Evolutionary conservation across 2,888 invertebrate species (phyloP), one percentile per base, ranked within the genome.

Genomic region (Chaitophorus viminalis): DNA sequence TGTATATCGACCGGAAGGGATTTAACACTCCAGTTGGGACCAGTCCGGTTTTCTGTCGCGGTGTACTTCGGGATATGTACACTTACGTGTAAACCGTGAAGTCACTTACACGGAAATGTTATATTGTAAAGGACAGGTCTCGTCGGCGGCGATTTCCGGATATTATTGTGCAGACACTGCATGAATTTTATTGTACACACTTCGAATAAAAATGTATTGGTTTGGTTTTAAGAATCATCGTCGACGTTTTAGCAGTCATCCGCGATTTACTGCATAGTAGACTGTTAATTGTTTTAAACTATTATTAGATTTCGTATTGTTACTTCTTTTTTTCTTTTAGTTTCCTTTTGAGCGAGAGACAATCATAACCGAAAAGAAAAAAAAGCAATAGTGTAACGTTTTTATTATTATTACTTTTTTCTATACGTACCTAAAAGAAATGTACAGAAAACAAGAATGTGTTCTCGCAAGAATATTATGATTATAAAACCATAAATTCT

Each of bases 1-100:
- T 72, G 74, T 74, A 87, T 87, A 87, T 87, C 87, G 87, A 87
- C 87, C 87, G 87, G 87, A 87, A 87, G 87, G 87, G 81, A 87
- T 87, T 87, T 79, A 81, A 79, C 68, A 87, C 54, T 72, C 72
- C 78, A 76, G 36, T 85, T 70, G 78, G 75, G 83, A 76, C 76
- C 9, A 65, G 76, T 84, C 76, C 84, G 84, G 84, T 77, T 76
- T 85, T 14, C 11, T 11, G 14, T 46, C 46, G 46, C 76, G 54
- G 72, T 68, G 46, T 8, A 31, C 52, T 29, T 60, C 9, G 33
- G 6, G 72, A n/a, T 18, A 46, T 25, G 39, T n/a, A 21, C 29
- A 33, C 54, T 25, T 54, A 8, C 52, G 17, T 46, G 72, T 33
- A 54, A 8, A 54, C 54, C 2, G 52, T 29, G 52, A 84, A 82